Conservation (phyloP, 2,113 vertebrate species). For the Corvus hawaiiensis region DNA sequence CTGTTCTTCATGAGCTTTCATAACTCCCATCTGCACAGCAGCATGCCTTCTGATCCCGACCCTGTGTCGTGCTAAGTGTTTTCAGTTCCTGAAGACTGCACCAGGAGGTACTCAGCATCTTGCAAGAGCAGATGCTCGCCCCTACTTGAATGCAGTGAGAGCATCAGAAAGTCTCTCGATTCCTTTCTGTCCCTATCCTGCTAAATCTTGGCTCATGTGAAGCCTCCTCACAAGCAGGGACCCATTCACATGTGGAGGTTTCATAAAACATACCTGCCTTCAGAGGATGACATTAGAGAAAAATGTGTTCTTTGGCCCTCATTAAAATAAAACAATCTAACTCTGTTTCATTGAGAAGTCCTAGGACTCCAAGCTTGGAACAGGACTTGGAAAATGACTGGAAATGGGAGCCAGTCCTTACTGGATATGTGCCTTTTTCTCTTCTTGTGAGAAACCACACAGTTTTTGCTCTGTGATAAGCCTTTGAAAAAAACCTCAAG, state of each 20-base stretch:
- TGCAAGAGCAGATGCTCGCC: neutral
- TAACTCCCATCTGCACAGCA: constrained; percentile 30
- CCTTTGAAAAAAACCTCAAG: neutral
- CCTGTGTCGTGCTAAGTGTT: neutral
- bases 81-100: constrained; percentile 33
- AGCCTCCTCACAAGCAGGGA: neutral
- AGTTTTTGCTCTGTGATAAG: constrained; percentile 36
- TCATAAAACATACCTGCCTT: constrained; percentile 9
- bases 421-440: constrained; percentile 38
- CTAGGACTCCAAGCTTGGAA: constrained; percentile 34
- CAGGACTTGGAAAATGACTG: constrained; percentile 26
- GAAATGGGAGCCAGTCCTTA: constrained; percentile 24
- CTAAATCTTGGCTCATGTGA: neutral
- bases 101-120: constrained; percentile 19
- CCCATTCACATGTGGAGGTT: neutral
- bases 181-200: neutral
- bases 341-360: constrained; percentile 43
- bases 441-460: constrained; percentile 44
- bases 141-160: neutral
- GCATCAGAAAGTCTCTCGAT: neutral
- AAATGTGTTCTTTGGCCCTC: constrained; percentile 26
- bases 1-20: neutral
- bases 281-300: constrained; percentile 6
- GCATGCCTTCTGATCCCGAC: neutral
- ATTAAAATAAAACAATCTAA: constrained; percentile 30